Evolutionary conservation across 35 echinoderm and acorn worm genomes (phyloP).

Genomic region (Heliocidaris tuberculata): DNA sequence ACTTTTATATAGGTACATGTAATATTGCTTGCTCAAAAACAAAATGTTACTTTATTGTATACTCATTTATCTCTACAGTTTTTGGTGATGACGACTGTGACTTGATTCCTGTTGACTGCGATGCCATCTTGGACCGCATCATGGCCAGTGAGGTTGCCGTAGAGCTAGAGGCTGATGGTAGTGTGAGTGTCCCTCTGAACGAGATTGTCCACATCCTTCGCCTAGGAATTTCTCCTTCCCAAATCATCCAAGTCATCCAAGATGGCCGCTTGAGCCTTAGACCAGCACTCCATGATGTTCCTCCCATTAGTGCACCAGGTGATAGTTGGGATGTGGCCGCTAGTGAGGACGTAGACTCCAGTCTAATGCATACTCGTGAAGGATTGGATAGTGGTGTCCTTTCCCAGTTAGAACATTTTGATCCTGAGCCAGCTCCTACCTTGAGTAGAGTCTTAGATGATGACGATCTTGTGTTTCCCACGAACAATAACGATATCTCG

Average conservation of each 20-base stretch:
- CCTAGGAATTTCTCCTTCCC: slow-evolving; percentile 63
- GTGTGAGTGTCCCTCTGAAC: slow-evolving; percentile 61
- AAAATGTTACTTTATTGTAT: not conserved
- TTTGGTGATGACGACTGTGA: slow-evolving; percentile 52
- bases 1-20: not conserved
- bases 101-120: slow-evolving; percentile 57
- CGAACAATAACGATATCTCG: not conserved
- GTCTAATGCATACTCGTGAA: not conserved
- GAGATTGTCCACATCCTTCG: slow-evolving; percentile 53
- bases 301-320: not conserved
- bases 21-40: no score
- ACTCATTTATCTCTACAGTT: not conserved
- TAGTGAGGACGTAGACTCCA: not conserved
- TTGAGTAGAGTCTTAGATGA: not conserved
- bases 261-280: slow-evolving; percentile 71
- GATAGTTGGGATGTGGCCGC: not conserved
- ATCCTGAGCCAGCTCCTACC: not conserved
- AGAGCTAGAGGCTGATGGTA: slow-evolving; percentile 73
- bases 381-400: not conserved
- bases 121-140: slow-evolving; percentile 63
- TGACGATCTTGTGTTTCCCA: not conserved
- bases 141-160: slow-evolving; percentile 30
- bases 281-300: slow-evolving; percentile 29
- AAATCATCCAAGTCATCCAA: slow-evolving; percentile 61
- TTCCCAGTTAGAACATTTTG: not conserved